These are phyloP conservation scores for Brassicogethes aeneus DNA, from an alignment of 2,888 invertebrate species.

Conservation along the genomic window DNA sequence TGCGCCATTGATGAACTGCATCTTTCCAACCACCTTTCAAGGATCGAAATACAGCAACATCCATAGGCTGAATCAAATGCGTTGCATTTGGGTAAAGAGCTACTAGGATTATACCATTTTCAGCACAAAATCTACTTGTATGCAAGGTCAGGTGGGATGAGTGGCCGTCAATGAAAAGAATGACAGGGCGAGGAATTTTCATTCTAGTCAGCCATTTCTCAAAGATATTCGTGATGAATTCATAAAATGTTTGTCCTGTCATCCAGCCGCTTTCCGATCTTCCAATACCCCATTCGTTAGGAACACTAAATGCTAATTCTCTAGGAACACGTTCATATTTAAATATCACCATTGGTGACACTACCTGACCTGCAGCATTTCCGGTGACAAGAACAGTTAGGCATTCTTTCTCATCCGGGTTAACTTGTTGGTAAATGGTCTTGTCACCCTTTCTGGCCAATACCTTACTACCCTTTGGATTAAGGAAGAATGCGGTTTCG, in stretches of 20 bases:
- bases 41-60: no score
- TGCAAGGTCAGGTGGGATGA: no score
- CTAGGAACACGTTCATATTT: slow-evolving; percentile 23
- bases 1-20: slow-evolving; percentile 8
- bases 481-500: not conserved
- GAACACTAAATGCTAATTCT: slow-evolving; percentile 12
- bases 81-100: no score
- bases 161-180: no score
- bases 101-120: no score
- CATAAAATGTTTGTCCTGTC: slow-evolving; percentile 28
- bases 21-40: not conserved
- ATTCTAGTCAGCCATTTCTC: no score
- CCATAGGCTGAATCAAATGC: no score
- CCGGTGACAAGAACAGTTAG: no score
- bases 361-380: slow-evolving; percentile 24
- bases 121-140: no score
- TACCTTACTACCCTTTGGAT: not conserved
- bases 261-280: slow-evolving; percentile 30
- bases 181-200: no score
- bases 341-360: slow-evolving; percentile 28
- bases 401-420: slow-evolving; percentile 15
- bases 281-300: slow-evolving; percentile 24
- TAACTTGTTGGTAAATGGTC: not conserved
- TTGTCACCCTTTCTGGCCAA: not conserved
- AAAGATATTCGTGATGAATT: no score